Evolutionary conservation across 2,113 vertebrate genomes (phyloP).

Genomic region (Pelusios castaneus): DNA sequence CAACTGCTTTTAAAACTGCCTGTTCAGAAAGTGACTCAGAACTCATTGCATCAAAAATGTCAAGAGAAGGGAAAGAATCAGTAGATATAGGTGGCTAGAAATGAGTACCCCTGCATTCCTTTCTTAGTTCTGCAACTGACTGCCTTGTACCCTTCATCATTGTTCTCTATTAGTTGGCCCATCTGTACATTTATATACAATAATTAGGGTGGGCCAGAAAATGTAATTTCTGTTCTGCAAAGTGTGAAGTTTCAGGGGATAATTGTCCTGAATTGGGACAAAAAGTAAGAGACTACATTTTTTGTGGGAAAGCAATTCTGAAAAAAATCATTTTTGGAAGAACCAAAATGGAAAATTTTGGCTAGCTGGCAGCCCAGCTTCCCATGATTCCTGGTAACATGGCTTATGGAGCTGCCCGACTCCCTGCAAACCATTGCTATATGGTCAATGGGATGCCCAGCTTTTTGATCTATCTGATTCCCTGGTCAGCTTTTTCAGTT

Average conservation of each 20-base stretch:
- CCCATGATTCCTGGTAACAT: not conserved
- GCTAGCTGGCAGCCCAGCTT: not conserved
- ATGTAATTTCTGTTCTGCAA: not conserved
- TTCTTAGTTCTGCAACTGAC: not conserved
- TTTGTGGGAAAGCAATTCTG: not conserved
- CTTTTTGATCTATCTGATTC: not conserved
- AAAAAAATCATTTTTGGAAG: not conserved
- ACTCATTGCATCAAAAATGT: not conserved
- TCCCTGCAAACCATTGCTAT: not conserved
- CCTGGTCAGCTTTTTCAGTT: not conserved
- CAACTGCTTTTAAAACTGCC: not conserved
- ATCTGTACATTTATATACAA: not conserved
- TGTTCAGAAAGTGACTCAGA: not conserved
- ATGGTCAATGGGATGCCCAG: not conserved
- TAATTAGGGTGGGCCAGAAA: not conserved
- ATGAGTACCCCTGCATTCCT: not conserved
- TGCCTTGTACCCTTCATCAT: not conserved
- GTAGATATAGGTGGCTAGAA: not conserved
- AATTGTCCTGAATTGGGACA: not conserved
- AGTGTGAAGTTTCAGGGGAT: not conserved
- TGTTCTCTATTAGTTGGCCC: not conserved
- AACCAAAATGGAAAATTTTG: not conserved
- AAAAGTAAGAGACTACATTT: not conserved
- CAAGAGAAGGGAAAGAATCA: not conserved
- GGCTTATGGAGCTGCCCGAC: not conserved